A percentile compares a stretch with the other conserved stretches of the same genome.
phyloP scores from a whole-genome alignment of 2,113 vertebrate genomes.

The Gavialis gangeticus region DNA sequence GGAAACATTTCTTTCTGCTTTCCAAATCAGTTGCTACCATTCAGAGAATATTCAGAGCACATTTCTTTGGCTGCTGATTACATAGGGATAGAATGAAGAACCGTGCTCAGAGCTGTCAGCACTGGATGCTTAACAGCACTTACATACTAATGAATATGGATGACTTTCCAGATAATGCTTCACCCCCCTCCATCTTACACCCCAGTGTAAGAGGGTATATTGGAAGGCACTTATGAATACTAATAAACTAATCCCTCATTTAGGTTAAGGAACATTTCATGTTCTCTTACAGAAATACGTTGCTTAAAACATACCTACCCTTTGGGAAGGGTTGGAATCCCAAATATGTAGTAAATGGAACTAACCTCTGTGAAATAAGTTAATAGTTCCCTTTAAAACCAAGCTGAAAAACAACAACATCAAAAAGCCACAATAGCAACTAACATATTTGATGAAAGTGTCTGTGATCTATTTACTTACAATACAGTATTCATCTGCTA shows the following conservation, averaged over 20 bases:
- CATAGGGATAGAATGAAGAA: background rate
- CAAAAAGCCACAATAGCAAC: background rate
- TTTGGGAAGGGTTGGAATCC: too few relatives aligned
- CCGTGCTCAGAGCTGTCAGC: background rate
- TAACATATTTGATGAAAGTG: fast-evolving
- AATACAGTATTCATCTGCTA: background rate
- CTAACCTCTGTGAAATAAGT: background rate
- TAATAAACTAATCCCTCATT: background rate
- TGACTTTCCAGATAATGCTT: background rate
- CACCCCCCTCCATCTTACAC: background rate
- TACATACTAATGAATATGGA: background rate
- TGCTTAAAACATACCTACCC: background rate
- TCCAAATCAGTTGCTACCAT: background rate
- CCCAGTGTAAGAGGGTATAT: background rate
- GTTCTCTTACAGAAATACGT: background rate
- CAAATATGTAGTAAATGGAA: background rate
- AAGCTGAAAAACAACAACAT: background rate
- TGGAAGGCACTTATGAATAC: background rate
- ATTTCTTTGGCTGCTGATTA: background rate
- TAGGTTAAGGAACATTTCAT: background rate
- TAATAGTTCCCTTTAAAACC: background rate
- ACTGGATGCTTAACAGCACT: background rate
- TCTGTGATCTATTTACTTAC: background rate
- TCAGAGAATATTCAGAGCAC: background rate
- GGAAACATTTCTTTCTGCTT: background rate